Percentiles rank a stretch among this genome's conserved stretches.
Conservation (phyloP, 2,888 invertebrate species). For the Cinara cedri region DNA sequence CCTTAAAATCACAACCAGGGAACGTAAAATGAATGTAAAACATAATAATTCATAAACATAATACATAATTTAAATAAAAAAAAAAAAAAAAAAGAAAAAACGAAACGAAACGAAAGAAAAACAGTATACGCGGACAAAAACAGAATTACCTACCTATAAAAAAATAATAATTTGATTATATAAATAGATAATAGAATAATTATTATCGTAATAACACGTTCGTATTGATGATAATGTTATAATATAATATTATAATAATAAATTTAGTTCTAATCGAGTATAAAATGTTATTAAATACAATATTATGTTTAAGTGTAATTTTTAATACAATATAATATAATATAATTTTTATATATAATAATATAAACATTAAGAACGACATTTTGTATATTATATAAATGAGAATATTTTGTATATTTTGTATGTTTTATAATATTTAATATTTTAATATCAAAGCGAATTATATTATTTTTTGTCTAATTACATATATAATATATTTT, state of each 20-base stretch:
- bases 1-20: constrained; percentile 55
- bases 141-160: constrained; percentile 9
- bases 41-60: constrained; percentile 18
- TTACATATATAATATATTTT: not conserved
- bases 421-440: too few relatives aligned
- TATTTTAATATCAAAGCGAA: constrained; percentile 37
- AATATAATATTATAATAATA: constrained; percentile 3
- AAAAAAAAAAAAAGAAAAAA: not conserved
- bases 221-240: constrained; percentile 18
- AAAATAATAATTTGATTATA: constrained; percentile 39
- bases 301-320: constrained; percentile 46
- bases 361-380: constrained; percentile 41
- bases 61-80: not conserved
- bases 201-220: constrained; percentile 47
- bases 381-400: constrained; percentile 38
- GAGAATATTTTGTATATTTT: constrained; percentile 35
- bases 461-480: constrained; percentile 34
- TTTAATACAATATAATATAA: constrained; percentile 42
- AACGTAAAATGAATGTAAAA: constrained; percentile 51
- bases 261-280: constrained; percentile 55
- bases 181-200: constrained; percentile 46
- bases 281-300: constrained; percentile 54
- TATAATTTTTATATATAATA: constrained; percentile 21
- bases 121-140: constrained; percentile 2
- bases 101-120: not conserved